A percentile compares a stretch with the other conserved stretches of the same genome.
phyloP scores from a whole-genome alignment of 2,888 invertebrate species.

The Clitarchus hookeri region DNA sequence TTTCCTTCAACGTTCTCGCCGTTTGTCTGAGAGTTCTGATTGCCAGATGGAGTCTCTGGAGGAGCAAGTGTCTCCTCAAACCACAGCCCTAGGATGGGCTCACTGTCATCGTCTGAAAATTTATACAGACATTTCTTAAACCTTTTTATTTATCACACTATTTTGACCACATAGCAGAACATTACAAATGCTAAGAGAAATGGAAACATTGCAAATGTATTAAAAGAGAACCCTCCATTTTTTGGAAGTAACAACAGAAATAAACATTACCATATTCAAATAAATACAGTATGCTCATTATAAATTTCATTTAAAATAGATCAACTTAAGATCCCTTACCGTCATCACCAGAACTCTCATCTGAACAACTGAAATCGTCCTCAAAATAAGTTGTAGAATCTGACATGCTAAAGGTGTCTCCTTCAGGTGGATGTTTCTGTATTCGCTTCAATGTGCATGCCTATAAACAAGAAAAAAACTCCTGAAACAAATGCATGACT shows the following conservation, averaged over 20 bases:
- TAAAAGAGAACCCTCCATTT: no score
- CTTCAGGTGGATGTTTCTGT: slow-evolving; percentile 81
- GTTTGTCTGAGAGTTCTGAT: slow-evolving; percentile 48
- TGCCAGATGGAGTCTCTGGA: slow-evolving; percentile 64
- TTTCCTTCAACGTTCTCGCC: slow-evolving; percentile 41
- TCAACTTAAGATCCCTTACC: slow-evolving; percentile 57
- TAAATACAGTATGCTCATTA: no score
- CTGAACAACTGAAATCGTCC: slow-evolving; percentile 81
- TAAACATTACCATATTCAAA: no score
- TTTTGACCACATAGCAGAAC: no score
- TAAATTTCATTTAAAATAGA: neutral
- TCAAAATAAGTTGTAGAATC: slow-evolving; percentile 97
- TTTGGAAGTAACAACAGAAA: no score
- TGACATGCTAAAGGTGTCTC: slow-evolving; percentile 80
- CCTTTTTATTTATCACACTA: no score
- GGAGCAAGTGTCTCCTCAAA: slow-evolving; percentile 92
- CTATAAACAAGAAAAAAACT: slow-evolving; percentile 47
- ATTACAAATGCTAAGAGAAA: no score
- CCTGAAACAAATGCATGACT: no score
- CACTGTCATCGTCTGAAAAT: slow-evolving; percentile 71
- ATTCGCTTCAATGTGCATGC: slow-evolving; percentile 82
- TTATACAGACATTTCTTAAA: neutral
- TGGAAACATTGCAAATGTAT: no score
- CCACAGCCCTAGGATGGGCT: slow-evolving; percentile 89
- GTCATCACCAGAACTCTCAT: slow-evolving; percentile 87